phyloP scores from a whole-genome alignment of 1,140 invertebrate genomes.

The Aporrectodea caliginosa region DNA sequence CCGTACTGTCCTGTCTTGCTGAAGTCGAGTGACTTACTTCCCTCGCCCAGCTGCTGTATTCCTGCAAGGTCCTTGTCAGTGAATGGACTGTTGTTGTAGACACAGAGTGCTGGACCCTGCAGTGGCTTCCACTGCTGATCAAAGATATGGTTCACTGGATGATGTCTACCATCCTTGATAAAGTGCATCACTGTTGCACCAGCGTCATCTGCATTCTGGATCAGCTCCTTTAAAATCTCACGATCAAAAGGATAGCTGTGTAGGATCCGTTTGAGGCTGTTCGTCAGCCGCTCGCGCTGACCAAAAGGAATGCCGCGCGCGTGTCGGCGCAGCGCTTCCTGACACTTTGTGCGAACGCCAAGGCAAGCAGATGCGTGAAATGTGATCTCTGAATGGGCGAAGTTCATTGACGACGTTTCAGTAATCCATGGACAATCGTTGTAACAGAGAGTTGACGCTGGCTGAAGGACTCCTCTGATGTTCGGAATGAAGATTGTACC shows the following conservation, averaged over 20 bases:
- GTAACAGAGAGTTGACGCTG: slow-evolving; percentile 32
- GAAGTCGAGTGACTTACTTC: slow-evolving; percentile 41
- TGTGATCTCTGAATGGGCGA: slow-evolving; percentile 36
- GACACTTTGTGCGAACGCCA: slow-evolving; percentile 38
- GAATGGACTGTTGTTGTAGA: slow-evolving; percentile 48
- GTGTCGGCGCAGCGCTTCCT: not conserved
- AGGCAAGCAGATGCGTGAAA: slow-evolving; percentile 30
- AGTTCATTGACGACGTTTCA: slow-evolving; percentile 27
- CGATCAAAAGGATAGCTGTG: slow-evolving; percentile 27
- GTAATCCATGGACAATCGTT: slow-evolving; percentile 33
- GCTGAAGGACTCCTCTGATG: not conserved
- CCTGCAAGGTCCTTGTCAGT: slow-evolving; percentile 44
- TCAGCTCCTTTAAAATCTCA: slow-evolving; percentile 44
- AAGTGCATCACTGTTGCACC: slow-evolving; percentile 47
- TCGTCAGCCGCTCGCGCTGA: slow-evolving; percentile 42
- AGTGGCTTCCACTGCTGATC: slow-evolving; percentile 34
- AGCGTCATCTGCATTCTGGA: slow-evolving; percentile 58
- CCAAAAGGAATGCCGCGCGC: slow-evolving; percentile 38
- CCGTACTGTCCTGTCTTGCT: slow-evolving; percentile 48
- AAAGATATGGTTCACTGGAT: slow-evolving; percentile 38
- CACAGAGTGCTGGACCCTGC: slow-evolving; percentile 48
- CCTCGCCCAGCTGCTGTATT: slow-evolving; percentile 47
- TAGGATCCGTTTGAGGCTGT: slow-evolving; percentile 37
- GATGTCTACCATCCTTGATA: slow-evolving; percentile 42
- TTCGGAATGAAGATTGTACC: not conserved